These are phyloP conservation scores for Chionoecetes opilio DNA, from an alignment of 1,140 invertebrate species.

Conservation along the genomic window DNA sequence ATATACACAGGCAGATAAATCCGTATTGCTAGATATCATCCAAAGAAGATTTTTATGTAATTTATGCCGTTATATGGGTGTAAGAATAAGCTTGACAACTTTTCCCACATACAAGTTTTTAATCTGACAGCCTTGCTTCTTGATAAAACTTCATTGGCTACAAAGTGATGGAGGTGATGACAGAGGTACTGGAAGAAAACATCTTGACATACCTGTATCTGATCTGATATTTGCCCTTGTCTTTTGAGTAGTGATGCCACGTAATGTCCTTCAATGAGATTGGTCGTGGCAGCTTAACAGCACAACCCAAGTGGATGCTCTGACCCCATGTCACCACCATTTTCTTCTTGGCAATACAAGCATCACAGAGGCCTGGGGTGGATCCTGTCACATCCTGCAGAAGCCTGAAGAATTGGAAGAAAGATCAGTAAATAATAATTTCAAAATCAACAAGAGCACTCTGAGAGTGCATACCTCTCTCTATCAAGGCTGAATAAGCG, in stretches of 20 bases:
- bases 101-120: too few relatives aligned
- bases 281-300: conserved; percentile 91
- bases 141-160: too few relatives aligned
- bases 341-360: conserved; percentile 93
- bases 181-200: conserved; percentile 60
- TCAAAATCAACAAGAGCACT: too few relatives aligned
- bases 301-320: conserved; percentile 95
- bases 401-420: conserved; percentile 83
- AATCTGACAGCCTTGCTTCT: too few relatives aligned
- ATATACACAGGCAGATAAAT: too few relatives aligned
- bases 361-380: conserved; percentile 94
- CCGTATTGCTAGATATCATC: too few relatives aligned
- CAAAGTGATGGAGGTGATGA: too few relatives aligned
- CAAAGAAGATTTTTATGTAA: too few relatives aligned
- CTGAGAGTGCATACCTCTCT: too few relatives aligned
- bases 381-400: conserved; percentile 95
- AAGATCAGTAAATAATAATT: background rate
- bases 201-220: conserved; percentile 85
- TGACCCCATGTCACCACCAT: conserved; percentile 96
- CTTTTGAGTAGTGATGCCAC: conserved; percentile 92
- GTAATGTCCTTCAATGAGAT: conserved; percentile 81
- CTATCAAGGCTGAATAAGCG: too few relatives aligned
- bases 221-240: conserved; percentile 91
- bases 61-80: too few relatives aligned
- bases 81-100: too few relatives aligned